Conservation (phyloP, 2,888 invertebrate genomes). For the Xylota segnis region DNA sequence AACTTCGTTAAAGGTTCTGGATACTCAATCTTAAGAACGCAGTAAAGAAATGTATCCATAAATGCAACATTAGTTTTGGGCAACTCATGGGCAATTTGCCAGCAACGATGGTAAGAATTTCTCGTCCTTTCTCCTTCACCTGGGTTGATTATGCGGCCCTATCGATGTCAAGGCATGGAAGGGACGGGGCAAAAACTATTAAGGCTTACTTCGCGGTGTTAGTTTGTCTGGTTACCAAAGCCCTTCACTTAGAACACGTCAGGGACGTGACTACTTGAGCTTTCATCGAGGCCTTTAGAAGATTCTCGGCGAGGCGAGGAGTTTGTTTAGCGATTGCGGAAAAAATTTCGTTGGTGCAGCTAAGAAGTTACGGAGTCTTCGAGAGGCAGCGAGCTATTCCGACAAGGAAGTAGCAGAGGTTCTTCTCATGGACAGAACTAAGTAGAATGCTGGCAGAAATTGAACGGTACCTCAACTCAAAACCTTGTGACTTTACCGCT, state of each 20-base stretch:
- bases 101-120: constrained; percentile 26
- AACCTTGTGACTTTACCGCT: constrained; percentile 11
- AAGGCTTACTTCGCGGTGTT: constrained; percentile 78
- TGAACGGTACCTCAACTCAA: constrained; percentile 21
- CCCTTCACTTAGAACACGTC: constrained; percentile 78
- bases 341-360: not conserved
- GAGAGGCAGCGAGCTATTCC: constrained; percentile 15
- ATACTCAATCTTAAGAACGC: constrained; percentile 22
- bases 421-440: not conserved
- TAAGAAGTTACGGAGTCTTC: constrained; percentile 1
- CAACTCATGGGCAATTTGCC: constrained; percentile 66
- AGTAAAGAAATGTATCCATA: constrained; percentile 25
- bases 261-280: constrained; percentile 75
- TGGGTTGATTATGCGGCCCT: constrained; percentile 76
- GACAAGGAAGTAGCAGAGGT: not conserved
- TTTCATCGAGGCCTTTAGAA: constrained; percentile 76
- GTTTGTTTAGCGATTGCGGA: constrained; percentile 15
- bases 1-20: constrained; percentile 22
- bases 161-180: constrained; percentile 59
- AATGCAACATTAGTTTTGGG: constrained; percentile 62
- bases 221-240: constrained; percentile 78
- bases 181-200: constrained; percentile 60
- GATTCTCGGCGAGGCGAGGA: constrained; percentile 18
- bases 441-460: constrained; percentile 27
- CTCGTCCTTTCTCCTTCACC: constrained; percentile 54